Evolutionary conservation across 1,140 invertebrate genomes (phyloP).

Genomic region (Myzus persicae): DNA sequence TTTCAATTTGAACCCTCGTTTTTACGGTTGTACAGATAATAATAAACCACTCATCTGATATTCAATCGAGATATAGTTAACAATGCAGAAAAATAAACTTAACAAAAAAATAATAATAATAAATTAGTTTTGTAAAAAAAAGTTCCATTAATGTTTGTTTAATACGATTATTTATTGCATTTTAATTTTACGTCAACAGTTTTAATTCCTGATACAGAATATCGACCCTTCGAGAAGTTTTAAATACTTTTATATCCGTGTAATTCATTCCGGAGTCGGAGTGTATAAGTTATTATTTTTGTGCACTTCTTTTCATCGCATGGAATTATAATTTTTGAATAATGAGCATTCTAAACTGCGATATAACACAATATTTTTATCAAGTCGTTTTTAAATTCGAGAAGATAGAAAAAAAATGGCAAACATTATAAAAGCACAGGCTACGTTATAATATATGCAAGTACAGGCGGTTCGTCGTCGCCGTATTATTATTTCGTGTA

Average conservation of each 20-base stretch:
- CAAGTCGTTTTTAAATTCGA: neutral
- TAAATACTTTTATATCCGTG: neutral
- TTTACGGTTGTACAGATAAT: slow-evolving; percentile 8
- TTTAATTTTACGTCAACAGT: slow-evolving; percentile 20
- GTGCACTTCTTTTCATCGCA: neutral
- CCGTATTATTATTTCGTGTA: slow-evolving; percentile 29
- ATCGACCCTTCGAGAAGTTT: neutral
- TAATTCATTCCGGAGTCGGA: neutral
- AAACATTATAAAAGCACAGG: neutral
- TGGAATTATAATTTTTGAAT: neutral
- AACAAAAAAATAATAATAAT: neutral
- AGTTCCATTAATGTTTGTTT: neutral
- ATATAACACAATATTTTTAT: neutral
- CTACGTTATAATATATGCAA: neutral
- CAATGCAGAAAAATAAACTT: slow-evolving; percentile 35
- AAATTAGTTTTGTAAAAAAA: slow-evolving; percentile 13
- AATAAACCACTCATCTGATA: neutral
- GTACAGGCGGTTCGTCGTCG: neutral
- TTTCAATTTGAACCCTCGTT: neutral
- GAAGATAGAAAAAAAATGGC: neutral
- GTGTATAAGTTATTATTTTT: slow-evolving; percentile 10
- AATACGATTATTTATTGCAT: slow-evolving; percentile 22
- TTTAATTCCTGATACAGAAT: neutral
- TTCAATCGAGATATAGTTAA: neutral
- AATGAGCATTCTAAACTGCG: neutral